A percentile compares a stretch with the other conserved stretches of the same genome.
These are phyloP conservation scores for Propsilocerus akamusi DNA, from an alignment of 1,140 invertebrate genomes.

Conservation along the genomic window DNA sequence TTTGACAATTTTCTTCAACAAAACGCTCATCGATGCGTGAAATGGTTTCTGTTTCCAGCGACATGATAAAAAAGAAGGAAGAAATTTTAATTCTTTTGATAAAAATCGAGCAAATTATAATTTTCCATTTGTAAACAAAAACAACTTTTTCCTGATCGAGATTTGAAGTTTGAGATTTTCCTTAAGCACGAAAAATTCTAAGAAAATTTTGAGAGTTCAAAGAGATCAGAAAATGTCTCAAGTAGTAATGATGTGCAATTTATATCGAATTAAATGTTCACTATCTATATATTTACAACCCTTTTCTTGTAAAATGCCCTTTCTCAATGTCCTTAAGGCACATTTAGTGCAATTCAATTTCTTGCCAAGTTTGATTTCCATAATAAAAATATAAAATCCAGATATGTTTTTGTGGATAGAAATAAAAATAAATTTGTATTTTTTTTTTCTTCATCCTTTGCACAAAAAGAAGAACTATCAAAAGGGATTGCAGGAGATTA, in stretches of 20 bases:
- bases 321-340: not conserved
- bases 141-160: too few relatives aligned
- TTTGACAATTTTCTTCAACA: not conserved
- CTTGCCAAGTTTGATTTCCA: not conserved
- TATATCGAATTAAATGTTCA: not conserved
- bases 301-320: not conserved
- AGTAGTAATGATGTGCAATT: slow-evolving; percentile 2
- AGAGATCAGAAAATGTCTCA: too few relatives aligned
- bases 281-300: not conserved
- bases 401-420: too few relatives aligned
- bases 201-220: too few relatives aligned
- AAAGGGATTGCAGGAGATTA: not conserved
- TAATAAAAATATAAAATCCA: slow-evolving; percentile 1
- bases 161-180: too few relatives aligned
- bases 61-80: not conserved
- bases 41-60: slow-evolving; percentile 1
- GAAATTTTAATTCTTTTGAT: not conserved
- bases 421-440: too few relatives aligned
- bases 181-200: too few relatives aligned
- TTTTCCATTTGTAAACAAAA: too few relatives aligned
- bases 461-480: not conserved
- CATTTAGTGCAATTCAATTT: not conserved
- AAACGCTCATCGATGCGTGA: slow-evolving; percentile 1
- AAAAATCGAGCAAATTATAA: too few relatives aligned
- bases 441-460: too few relatives aligned